A percentile compares a stretch with the other conserved stretches of the same genome.
phyloP scores from a whole-genome alignment of 2,888 invertebrate genomes.

The Lucinisca nassula region DNA sequence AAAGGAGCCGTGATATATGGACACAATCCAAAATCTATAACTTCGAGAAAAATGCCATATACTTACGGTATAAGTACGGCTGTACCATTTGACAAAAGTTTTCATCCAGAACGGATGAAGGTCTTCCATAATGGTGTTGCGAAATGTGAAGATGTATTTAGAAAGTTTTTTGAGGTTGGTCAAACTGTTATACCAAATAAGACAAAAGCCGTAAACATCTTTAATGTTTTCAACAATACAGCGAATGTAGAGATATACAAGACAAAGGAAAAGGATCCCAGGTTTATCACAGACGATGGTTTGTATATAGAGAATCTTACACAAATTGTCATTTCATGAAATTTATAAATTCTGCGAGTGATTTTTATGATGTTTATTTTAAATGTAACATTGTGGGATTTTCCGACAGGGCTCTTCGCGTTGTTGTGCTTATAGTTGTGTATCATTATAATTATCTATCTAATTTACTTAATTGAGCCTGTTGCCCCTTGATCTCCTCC shows the following conservation, averaged over 20 bases:
- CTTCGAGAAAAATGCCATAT: not conserved
- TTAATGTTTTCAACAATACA: not conserved
- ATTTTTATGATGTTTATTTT: too few relatives aligned
- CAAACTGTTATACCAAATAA: not conserved
- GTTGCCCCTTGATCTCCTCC: too few relatives aligned
- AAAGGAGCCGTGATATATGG: conserved; percentile 18
- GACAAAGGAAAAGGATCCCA: not conserved
- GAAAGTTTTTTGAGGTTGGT: not conserved
- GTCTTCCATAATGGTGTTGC: not conserved
- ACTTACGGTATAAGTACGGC: not conserved
- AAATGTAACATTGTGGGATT: too few relatives aligned
- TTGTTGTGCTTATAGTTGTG: too few relatives aligned
- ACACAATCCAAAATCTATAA: not conserved
- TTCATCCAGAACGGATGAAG: not conserved
- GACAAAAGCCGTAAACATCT: not conserved
- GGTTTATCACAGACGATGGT: conserved; percentile 8
- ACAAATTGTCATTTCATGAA: too few relatives aligned
- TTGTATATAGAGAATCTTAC: too few relatives aligned
- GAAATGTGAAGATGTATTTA: conserved; percentile 29
- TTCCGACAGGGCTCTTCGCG: too few relatives aligned
- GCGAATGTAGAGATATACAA: conserved; percentile 16
- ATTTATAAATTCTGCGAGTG: too few relatives aligned
- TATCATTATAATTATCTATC: too few relatives aligned
- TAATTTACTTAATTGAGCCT: too few relatives aligned
- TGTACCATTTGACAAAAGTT: not conserved